Conservation (phyloP, 2,888 invertebrate genomes). For the Drosophila antonietae region DNA sequence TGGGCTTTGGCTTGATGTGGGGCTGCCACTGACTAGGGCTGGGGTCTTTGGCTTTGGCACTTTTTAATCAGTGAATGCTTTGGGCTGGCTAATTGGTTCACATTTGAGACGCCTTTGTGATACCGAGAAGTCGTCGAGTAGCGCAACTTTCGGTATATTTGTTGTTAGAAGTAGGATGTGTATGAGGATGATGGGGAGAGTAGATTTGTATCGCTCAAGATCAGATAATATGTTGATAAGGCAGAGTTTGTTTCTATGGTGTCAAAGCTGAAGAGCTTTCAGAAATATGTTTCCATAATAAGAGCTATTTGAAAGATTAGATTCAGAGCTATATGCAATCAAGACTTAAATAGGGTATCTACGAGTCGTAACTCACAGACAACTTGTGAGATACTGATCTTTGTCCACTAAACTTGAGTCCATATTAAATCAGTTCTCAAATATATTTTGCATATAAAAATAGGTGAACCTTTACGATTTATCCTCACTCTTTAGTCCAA, state of each 20-base stretch:
- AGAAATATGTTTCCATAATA: no score
- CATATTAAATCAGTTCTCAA: background rate
- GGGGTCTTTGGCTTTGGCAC: constrained; percentile 6
- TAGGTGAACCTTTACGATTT: background rate
- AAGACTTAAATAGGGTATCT: no score
- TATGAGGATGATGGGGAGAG: background rate
- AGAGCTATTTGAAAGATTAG: no score
- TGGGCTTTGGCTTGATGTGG: background rate
- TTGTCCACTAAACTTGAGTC: background rate
- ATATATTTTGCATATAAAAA: background rate
- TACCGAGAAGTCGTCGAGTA: background rate
- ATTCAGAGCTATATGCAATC: no score
- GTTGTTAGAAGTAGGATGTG: background rate
- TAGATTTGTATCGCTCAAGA: background rate
- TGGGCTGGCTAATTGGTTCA: constrained; percentile 21
- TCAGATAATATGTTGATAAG: background rate
- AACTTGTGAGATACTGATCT: no score
- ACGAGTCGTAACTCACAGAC: no score
- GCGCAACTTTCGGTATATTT: background rate
- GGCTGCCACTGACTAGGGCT: no score
- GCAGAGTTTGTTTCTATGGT: no score
- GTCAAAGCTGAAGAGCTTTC: no score
- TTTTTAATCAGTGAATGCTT: constrained; percentile 36
- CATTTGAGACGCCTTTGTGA: constrained; percentile 8
- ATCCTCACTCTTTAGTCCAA: background rate